Evolutionary conservation across 2,797 vertebrate species (phyloP).

Genomic region (Neosalanx taihuensis): DNA sequence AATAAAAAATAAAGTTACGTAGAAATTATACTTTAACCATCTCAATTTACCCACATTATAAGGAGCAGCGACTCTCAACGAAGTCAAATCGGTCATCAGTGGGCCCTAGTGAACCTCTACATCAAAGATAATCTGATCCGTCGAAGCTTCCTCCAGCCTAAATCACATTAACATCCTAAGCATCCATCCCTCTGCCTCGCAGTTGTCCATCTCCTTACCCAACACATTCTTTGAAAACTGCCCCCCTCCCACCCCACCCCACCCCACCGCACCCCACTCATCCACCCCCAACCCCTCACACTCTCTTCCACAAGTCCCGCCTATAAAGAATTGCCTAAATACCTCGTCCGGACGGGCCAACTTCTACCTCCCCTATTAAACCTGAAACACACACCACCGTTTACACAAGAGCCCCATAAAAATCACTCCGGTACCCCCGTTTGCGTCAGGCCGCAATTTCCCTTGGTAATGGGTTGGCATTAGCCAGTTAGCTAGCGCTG

Average conservation of each 20-base stretch:
- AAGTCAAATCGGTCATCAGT: constrained; percentile 1
- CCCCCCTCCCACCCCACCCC: neutral
- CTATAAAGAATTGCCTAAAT: constrained; percentile 35
- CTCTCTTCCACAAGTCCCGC: neutral
- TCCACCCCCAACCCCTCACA: constrained; percentile 10
- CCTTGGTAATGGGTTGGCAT: constrained; percentile 53
- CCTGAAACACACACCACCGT: constrained; percentile 51
- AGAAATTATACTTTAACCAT: neutral
- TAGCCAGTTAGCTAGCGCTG: constrained; percentile 58
- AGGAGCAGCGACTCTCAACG: neutral
- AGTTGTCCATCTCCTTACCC: neutral
- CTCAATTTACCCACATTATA: neutral
- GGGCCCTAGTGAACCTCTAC: neutral
- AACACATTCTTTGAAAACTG: constrained; percentile 11
- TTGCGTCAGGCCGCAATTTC: constrained; percentile 25
- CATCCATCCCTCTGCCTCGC: neutral
- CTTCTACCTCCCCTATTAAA: constrained; percentile 39
- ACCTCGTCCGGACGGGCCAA: constrained; percentile 37
- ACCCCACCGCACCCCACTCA: neutral
- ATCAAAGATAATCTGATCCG: constrained; percentile 12
- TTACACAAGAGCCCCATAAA: constrained; percentile 62
- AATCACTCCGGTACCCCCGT: constrained; percentile 35
- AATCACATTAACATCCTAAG: constrained; percentile 19
- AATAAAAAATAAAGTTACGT: neutral
- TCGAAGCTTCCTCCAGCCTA: constrained; percentile 5